Conservation (phyloP, 1,140 invertebrate species). For the Carposina sasakii region DNA sequence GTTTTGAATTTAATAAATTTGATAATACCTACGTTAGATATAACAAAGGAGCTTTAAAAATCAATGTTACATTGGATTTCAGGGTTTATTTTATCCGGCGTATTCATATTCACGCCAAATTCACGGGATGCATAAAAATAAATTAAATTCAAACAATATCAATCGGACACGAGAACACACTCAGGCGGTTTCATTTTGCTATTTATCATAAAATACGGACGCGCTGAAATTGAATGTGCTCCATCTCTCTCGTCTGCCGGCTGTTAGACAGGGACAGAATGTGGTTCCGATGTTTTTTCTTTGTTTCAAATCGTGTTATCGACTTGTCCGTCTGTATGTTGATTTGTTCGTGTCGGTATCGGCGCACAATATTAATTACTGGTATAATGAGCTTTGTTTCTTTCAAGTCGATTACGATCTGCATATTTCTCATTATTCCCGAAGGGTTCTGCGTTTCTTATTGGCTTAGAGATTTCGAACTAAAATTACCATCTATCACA, state of each 20-base stretch:
- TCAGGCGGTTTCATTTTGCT: conserved; percentile 44
- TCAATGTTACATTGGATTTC: not conserved
- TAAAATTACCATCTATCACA: too few species aligned
- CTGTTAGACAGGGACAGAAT: conserved; percentile 27
- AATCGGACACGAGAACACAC: conserved; percentile 60
- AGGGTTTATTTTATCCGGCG: not conserved
- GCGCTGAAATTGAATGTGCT: conserved; percentile 38
- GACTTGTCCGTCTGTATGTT: conserved; percentile 46
- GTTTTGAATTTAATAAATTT: too few species aligned
- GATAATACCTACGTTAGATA: too few species aligned
- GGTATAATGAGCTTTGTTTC: conserved; percentile 55
- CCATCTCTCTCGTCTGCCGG: conserved; percentile 26
- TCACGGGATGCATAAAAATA: conserved; percentile 52
- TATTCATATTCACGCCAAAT: conserved; percentile 20
- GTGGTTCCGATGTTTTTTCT: conserved; percentile 32
- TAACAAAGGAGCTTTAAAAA: too few species aligned
- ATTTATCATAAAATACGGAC: conserved; percentile 63
- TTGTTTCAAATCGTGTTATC: conserved; percentile 47
- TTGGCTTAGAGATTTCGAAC: too few species aligned
- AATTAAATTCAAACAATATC: conserved; percentile 63
- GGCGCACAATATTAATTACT: conserved; percentile 59
- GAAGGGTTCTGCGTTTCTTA: too few species aligned
- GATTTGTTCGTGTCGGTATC: conserved; percentile 54
- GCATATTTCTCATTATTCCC: conserved; percentile 26
- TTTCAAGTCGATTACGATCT: conserved; percentile 38